These are phyloP conservation scores for Bothrops jararaca DNA, from an alignment of 2,113 vertebrate species.

Conservation along the genomic window DNA sequence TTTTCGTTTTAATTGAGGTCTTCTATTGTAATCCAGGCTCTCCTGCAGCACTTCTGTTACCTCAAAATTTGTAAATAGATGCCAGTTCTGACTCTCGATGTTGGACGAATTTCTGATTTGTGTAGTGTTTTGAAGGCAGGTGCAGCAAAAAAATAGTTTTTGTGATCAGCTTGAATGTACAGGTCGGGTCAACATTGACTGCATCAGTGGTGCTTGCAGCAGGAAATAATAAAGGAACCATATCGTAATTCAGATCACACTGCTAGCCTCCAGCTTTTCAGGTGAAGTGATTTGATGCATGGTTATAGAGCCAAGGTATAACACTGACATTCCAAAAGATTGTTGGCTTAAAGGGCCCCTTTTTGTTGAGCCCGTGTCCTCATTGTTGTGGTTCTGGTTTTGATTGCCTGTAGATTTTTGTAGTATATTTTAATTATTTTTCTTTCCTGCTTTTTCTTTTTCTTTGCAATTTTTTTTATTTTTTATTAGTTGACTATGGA, in stretches of 20 bases:
- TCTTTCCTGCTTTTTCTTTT: rapidly evolving
- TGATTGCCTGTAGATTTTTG: background rate
- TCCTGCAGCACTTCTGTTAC: background rate
- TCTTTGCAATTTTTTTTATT: background rate
- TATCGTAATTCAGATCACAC: background rate
- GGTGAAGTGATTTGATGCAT: background rate
- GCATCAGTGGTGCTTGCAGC: background rate
- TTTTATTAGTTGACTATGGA: background rate
- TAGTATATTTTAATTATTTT: background rate
- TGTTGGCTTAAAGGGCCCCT: background rate
- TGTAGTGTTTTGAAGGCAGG: background rate
- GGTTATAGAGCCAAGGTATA: background rate
- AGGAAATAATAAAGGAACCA: background rate
- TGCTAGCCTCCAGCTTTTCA: background rate
- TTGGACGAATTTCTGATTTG: background rate
- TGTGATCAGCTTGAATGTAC: background rate
- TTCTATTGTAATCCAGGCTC: background rate
- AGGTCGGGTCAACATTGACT: background rate
- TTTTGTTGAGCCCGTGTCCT: background rate
- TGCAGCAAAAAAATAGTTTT: background rate
- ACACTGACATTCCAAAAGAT: background rate
- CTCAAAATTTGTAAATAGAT: background rate
- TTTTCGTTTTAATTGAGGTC: background rate
- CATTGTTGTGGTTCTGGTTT: background rate
- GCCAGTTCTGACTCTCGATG: background rate